Evolutionary conservation across 1,140 invertebrate genomes (phyloP).

Genomic region (Lutraria rhynchaena): DNA sequence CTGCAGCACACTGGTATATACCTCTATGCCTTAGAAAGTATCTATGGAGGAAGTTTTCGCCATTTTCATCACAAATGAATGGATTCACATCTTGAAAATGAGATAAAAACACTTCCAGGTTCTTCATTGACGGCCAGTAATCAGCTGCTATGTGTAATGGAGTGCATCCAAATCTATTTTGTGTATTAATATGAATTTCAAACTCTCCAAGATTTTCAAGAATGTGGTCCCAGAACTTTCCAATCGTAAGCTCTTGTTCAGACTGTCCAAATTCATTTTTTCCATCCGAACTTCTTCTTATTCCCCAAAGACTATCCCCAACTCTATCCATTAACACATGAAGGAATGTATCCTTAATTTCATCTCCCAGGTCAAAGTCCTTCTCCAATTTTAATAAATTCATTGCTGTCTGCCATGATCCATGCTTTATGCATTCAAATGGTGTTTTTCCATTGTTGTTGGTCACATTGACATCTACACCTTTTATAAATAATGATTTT

Average conservation of each 20-base stretch:
- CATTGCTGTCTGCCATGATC: constrained; percentile 6
- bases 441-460: constrained; percentile 16
- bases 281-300: neutral
- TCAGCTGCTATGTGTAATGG: constrained; percentile 21
- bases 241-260: constrained; percentile 7
- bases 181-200: constrained; percentile 5
- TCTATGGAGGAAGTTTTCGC: constrained; percentile 17
- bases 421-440: constrained; percentile 12
- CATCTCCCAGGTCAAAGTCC: constrained; percentile 1
- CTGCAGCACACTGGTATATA: neutral
- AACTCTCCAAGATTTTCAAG: constrained; percentile 7
- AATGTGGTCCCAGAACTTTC: constrained; percentile 9
- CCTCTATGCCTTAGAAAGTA: neutral
- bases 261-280: neutral
- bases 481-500: neutral
- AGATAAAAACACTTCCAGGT: constrained; percentile 4
- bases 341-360: constrained; percentile 6
- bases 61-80: constrained; percentile 10
- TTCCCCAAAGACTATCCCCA: constrained; percentile 30
- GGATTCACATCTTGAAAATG: constrained; percentile 7
- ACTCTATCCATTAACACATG: constrained; percentile 23
- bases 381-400: constrained; percentile 19
- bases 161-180: constrained; percentile 14
- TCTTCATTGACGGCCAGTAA: constrained; percentile 27
- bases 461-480: neutral